These are phyloP conservation scores for Seriola rivoliana DNA, from an alignment of 2,113 vertebrate genomes.

Conservation along the genomic window DNA sequence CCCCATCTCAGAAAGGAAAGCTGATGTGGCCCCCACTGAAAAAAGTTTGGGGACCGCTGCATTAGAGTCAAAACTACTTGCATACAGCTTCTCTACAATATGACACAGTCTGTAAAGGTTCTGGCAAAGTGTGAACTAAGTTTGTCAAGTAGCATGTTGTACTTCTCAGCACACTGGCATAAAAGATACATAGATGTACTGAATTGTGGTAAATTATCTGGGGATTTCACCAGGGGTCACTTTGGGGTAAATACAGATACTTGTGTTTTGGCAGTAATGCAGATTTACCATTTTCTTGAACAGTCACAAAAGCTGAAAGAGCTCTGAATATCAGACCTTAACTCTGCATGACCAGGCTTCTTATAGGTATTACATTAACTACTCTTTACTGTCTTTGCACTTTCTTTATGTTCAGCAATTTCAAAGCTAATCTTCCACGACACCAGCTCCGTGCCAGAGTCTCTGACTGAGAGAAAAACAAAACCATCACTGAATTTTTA, in stretches of 20 bases:
- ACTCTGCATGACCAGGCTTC: not conserved
- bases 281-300: not conserved
- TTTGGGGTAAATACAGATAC: not conserved
- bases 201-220: no score
- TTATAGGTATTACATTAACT: not conserved
- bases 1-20: no score
- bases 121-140: not conserved
- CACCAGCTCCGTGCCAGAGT: constrained; percentile 1
- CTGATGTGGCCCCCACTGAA: no score
- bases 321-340: not conserved
- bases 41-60: no score
- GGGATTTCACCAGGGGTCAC: not conserved
- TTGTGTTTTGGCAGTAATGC: not conserved
- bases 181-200: no score
- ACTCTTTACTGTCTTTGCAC: not conserved
- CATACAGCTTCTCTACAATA: not conserved
- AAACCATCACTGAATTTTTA: constrained; percentile 43
- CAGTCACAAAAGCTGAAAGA: not conserved
- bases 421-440: constrained; percentile 32
- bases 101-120: not conserved
- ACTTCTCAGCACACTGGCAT: no score
- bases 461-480: constrained; percentile 26
- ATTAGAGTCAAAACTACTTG: not conserved
- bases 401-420: constrained; percentile 22
- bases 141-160: not conserved